Base-by-base conservation (phyloP, 1,140 invertebrate genomes). In the Papilio aristodemus region DNA sequence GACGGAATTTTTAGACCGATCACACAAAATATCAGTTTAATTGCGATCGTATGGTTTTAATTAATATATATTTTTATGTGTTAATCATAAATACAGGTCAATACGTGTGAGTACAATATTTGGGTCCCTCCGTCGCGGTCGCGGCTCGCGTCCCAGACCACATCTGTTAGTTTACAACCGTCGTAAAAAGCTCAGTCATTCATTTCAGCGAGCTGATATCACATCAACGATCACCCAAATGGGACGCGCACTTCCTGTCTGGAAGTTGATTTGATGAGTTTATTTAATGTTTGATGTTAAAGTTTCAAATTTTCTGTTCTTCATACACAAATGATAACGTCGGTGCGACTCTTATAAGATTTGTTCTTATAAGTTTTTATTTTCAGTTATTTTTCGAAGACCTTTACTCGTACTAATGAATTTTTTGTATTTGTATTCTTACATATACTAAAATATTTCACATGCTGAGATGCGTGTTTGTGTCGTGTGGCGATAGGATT, bases 171-270 rank as follows among this genome's bases (percentile, higher is more conserved):
- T 25, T 66, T 66, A 66, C 27, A 41, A 60, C n/a, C 17, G 37
- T 36, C 19, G 36, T 57, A 75, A 73, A 62, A 73, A 71, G 38
- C 39, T 67, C 72, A 66, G 36, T 64, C 67, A 70, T 73, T 74
- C 66, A 68, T 70, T 69, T 57, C 43, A 37, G 60, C 54, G 41
- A 71, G 71, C 68, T 71, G 68, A 71, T 69, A 68, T 71, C 54
- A 71, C 63, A 67, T 69, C 58, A 70, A 43, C 54, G 46, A 70
- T 54, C 58, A 54, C 68, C 62, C 32, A 74, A 67, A 68, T 69
- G 50, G 71, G 70, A 71, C 62, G 68, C 54, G 41, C 60, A 69
- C 63, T 71, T 74, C 72, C 72, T 71, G 70, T 71, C 57, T 74
- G 32, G 36, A 54, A 57, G 37, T 25, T 71, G 67, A 69, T 74